phyloP scores from a whole-genome alignment of 2,797 vertebrate genomes.

The Poecilia gillii region DNA sequence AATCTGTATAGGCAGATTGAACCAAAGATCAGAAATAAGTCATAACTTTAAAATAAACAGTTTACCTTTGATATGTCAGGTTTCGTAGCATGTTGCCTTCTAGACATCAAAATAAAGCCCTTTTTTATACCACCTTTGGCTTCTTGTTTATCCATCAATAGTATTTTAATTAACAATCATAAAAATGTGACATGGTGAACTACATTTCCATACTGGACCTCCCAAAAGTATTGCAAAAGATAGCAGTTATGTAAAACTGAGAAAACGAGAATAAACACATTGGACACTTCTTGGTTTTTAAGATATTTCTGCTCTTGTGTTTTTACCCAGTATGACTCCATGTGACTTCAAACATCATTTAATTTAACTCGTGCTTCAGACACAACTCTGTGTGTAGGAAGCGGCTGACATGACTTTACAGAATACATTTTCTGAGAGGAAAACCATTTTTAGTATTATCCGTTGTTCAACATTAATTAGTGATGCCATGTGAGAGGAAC shows the following conservation, averaged over 20 bases:
- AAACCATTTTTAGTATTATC: not conserved
- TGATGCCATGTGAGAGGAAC: slow-evolving; percentile 19
- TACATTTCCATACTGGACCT: not conserved
- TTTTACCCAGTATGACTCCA: not conserved
- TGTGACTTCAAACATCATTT: not conserved
- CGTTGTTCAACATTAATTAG: slow-evolving; percentile 37
- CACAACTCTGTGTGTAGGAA: not conserved
- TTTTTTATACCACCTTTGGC: not conserved
- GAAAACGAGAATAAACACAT: not conserved
- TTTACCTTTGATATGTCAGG: not conserved
- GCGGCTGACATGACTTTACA: not conserved
- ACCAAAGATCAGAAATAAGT: not conserved
- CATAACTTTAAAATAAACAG: not conserved
- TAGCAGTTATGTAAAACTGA: not conserved
- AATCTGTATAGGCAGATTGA: not conserved
- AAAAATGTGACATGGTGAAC: not conserved
- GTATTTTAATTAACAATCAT: not conserved
- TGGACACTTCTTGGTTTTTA: not conserved
- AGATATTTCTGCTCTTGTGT: not conserved
- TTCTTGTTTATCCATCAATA: not conserved
- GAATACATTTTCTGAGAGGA: not conserved
- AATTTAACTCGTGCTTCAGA: not conserved
- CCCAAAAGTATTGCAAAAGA: not conserved
- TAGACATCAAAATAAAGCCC: not conserved
- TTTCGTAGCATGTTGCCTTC: not conserved